A percentile compares a stretch with the other conserved stretches of the same genome.
Conservation (phyloP, 2,797 vertebrate genomes). For the Typhlichthys eigenmanni region DNA sequence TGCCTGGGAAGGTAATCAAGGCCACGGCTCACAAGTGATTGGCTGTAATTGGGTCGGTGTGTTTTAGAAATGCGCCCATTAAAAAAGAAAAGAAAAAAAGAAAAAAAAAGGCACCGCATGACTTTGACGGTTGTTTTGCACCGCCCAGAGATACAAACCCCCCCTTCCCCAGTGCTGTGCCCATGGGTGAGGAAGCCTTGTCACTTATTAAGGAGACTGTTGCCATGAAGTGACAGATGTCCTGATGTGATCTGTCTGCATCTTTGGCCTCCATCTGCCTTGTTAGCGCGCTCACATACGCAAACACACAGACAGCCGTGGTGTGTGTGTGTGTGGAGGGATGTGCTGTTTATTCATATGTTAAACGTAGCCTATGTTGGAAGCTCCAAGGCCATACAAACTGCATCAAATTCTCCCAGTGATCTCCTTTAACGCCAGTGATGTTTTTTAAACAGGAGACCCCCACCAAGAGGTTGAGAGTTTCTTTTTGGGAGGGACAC, state of each 20-base stretch:
- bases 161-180: conserved; percentile 43
- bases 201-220: conserved; percentile 89
- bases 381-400: conserved; percentile 73
- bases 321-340: conserved; percentile 62
- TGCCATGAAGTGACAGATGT: conserved; percentile 94
- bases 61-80: not conserved
- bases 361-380: conserved; percentile 84
- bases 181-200: conserved; percentile 80
- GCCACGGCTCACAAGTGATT: conserved; percentile 67
- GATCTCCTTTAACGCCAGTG: conserved; percentile 38
- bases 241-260: conserved; percentile 89
- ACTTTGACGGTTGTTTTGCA: conserved; percentile 73
- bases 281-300: conserved; percentile 83
- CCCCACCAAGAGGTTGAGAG: too few relatives aligned
- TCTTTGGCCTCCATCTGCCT: conserved; percentile 81
- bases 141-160: conserved; percentile 47
- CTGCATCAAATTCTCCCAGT: conserved; percentile 66
- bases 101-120: conserved; percentile 65
- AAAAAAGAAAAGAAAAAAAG: not conserved
- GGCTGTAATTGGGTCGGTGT: conserved; percentile 78
- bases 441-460: too few relatives aligned
- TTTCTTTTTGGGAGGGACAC: too few relatives aligned
- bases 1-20: conserved; percentile 60
- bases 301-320: conserved; percentile 77
- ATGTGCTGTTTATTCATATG: conserved; percentile 88